Evolutionary conservation across 2,888 invertebrate species (phyloP), one percentile per base, ranked within the genome.

Genomic region (Galeruca laticollis): DNA sequence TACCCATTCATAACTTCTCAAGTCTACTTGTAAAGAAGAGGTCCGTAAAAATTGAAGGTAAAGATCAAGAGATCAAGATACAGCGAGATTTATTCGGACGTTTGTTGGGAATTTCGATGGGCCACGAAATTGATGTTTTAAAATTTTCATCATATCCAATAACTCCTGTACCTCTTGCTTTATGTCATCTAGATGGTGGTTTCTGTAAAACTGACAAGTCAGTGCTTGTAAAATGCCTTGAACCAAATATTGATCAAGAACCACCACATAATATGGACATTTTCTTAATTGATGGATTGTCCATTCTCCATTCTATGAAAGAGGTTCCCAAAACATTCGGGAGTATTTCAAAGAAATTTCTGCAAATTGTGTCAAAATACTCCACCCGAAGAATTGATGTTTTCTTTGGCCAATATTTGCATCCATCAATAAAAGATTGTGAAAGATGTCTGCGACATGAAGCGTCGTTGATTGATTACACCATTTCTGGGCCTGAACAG

Each of bases 401-500:
- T 0, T 62, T 68, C 13, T 73, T 73, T 66, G 70, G 68, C 35
- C 62, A 62, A 66, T 68, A 68, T 64, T 57, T 20, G 40, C 31
- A 11, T 26, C 52, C 69, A 31, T 72, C 64, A 31, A 70, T 70
- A n/a, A n/a, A n/a, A n/a, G n/a, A n/a, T n/a, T n/a, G n/a, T n/a
- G n/a, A 13, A 35, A 21, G 63, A 59, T 20, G 9, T 51, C 33
- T 72, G n/a, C 69, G 69, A 13, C 20, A 60, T 26, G 66, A 59
- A 31, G 20, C 37, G 1, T 43, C 47, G 8, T n/a, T 20, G 3
- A n/a, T 73, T 15, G 71, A 77, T 52, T 79, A 73, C 20, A 74
- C 43, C 9, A 79, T 80, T 56, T 37, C 74, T 65, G 78, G 74
- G 1, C 76, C 78, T 26, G 75, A 78, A 40, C 81, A 80, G 75